Percentiles rank a stretch among this genome's conserved stretches.
These are phyloP conservation scores for Anthopleura xanthogrammica DNA, from an alignment of 92 coral and sea anemone genomes.

Conservation along the genomic window DNA sequence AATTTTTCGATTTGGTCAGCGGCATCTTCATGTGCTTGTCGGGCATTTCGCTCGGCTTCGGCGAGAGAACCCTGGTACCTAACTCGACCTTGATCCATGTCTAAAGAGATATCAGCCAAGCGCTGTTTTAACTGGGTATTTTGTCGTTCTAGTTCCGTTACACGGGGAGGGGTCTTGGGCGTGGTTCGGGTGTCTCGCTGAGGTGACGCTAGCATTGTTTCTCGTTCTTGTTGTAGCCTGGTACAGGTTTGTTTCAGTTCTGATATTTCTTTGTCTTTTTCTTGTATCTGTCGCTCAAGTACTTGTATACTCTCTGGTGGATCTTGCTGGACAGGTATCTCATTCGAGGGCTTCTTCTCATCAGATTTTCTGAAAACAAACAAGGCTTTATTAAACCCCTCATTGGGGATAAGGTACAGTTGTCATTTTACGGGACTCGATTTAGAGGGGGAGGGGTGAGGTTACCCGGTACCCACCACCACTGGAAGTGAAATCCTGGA, in stretches of 20 bases:
- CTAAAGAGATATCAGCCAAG: conserved; percentile 62
- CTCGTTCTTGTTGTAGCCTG: conserved; percentile 75
- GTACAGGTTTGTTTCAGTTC: conserved; percentile 72
- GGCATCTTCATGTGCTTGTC: conserved; percentile 89
- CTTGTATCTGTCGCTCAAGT: conserved; percentile 55
- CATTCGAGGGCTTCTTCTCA: background rate
- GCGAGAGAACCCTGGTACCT: conserved; percentile 95
- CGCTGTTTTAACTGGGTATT: conserved; percentile 70
- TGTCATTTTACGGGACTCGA: too few relatives aligned
- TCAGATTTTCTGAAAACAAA: conserved; percentile 4
- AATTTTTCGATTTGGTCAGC: conserved; percentile 83
- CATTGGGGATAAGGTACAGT: too few relatives aligned
- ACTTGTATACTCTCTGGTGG: conserved; percentile 9
- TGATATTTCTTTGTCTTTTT: conserved; percentile 68
- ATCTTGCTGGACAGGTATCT: background rate
- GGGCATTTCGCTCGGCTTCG: conserved; percentile 82
- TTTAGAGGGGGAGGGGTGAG: too few relatives aligned
- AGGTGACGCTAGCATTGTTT: conserved; percentile 69
- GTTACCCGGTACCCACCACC: too few relatives aligned
- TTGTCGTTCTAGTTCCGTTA: conserved; percentile 57
- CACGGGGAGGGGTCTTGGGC: conserved; percentile 49
- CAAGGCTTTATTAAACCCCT: background rate
- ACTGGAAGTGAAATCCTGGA: too few relatives aligned
- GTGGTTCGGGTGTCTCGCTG: conserved; percentile 35
- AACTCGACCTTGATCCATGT: conserved; percentile 87